phyloP scores from a whole-genome alignment of 2,113 vertebrate genomes.

The Hippopotamus amphibius region DNA sequence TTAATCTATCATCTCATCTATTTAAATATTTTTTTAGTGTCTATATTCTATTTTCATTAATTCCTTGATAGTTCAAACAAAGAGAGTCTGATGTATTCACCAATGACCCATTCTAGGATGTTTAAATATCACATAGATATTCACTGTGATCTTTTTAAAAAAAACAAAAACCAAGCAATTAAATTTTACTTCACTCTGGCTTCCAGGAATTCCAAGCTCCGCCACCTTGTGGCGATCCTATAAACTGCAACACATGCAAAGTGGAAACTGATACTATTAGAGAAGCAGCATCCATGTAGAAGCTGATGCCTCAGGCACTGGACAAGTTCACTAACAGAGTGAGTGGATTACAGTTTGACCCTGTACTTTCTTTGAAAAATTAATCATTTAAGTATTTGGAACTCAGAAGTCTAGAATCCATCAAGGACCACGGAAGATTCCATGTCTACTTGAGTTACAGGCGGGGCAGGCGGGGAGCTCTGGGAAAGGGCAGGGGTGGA shows the following conservation, averaged over 20 bases:
- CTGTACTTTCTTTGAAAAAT: neutral
- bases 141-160: neutral
- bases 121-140: neutral
- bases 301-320: neutral
- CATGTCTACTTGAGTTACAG: rapidly evolving
- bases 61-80: neutral
- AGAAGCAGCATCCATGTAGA: neutral
- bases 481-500: neutral
- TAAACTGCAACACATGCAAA: neutral
- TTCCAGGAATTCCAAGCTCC: neutral
- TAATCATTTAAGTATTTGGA: neutral
- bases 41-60: neutral
- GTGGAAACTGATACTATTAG: neutral
- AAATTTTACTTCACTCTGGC: neutral
- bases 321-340: neutral
- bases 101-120: neutral
- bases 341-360: neutral
- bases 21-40: neutral
- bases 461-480: neutral
- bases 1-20: neutral
- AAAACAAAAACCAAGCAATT: neutral
- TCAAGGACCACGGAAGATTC: neutral
- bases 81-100: neutral
- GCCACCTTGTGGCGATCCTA: neutral
- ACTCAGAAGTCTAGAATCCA: neutral